These are phyloP conservation scores for human DNA, from an alignment of 2,113 vertebrate genomes.

Conservation along the genomic window DNA sequence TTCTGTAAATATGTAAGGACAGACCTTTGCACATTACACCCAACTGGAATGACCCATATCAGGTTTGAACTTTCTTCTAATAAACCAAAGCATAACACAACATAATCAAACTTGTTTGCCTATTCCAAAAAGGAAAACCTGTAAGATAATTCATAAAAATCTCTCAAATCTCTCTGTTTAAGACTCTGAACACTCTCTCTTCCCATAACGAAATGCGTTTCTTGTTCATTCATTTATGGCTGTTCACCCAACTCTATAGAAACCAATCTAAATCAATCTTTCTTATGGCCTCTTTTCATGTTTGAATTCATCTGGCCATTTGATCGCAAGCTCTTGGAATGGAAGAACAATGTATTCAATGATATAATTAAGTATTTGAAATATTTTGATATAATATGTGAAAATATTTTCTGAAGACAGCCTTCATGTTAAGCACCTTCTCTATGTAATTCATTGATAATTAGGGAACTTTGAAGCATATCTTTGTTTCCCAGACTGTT, in stretches of 20 bases:
- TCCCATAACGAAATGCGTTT: neutral
- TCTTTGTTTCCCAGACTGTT: neutral
- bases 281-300: neutral
- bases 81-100: neutral
- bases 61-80: neutral
- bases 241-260: neutral
- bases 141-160: neutral
- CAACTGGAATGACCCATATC: neutral
- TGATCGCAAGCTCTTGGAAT: neutral
- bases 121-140: neutral
- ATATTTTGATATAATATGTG: neutral
- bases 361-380: neutral
- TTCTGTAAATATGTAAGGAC: neutral
- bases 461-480: neutral
- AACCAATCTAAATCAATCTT: conserved; percentile 1
- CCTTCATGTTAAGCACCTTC: neutral
- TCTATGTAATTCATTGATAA: neutral
- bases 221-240: neutral
- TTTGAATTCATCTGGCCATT: neutral
- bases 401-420: conserved; percentile 27
- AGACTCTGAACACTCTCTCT: neutral
- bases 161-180: neutral
- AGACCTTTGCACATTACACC: neutral
- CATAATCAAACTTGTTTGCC: neutral
- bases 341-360: neutral